Evolutionary conservation across 2,113 vertebrate species (phyloP).

Genomic region (Limanda limanda): DNA sequence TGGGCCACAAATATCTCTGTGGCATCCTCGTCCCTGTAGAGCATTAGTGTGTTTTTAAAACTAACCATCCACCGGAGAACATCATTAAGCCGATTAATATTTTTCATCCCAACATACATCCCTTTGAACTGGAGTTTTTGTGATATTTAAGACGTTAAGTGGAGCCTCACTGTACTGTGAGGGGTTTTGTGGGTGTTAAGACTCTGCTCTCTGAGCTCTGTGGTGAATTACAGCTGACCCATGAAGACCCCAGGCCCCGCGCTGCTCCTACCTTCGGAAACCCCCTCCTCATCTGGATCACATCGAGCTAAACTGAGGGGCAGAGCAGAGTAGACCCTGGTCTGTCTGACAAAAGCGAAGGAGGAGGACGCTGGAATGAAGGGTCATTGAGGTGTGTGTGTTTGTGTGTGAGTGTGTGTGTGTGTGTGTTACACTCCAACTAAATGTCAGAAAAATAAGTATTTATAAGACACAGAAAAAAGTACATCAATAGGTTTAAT

Average conservation of each 20-base stretch:
- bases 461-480: no score
- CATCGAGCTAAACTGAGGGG: constrained; percentile 68
- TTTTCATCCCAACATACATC: constrained; percentile 57
- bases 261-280: constrained; percentile 56
- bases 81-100: constrained; percentile 66
- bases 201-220: constrained; percentile 70
- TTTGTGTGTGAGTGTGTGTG: background rate
- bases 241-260: constrained; percentile 48
- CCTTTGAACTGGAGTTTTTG: constrained; percentile 72
- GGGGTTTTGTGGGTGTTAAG: constrained; percentile 64
- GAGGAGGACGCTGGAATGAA: background rate
- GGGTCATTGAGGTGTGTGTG: constrained; percentile 9
- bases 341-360: constrained; percentile 31
- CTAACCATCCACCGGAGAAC: constrained; percentile 40
- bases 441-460: no score
- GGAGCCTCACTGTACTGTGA: constrained; percentile 59
- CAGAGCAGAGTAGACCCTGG: constrained; percentile 56
- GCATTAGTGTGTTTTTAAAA: constrained; percentile 45
- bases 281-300: constrained; percentile 79
- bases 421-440: background rate
- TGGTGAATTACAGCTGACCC: constrained; percentile 82
- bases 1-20: constrained; percentile 28
- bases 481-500: no score
- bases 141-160: constrained; percentile 78
- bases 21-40: constrained; percentile 18